Conservation (phyloP, 2,888 invertebrate species). For the Latrodectus hesperus region DNA sequence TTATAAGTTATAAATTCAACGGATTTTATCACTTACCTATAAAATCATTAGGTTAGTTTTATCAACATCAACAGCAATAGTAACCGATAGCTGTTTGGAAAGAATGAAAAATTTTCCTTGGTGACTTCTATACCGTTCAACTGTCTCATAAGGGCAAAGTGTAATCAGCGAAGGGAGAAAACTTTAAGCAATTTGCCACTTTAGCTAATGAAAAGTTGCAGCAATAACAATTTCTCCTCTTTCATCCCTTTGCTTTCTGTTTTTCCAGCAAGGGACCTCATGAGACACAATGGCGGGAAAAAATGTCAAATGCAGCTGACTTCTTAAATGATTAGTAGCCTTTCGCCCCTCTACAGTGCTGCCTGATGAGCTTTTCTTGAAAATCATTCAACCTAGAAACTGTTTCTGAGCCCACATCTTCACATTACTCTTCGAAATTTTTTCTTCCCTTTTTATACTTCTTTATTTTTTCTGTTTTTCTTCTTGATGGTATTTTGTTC, state of each 20-base stretch:
- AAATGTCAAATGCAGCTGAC: conserved; percentile 66
- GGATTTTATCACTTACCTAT: too few species aligned
- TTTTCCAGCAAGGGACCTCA: conserved; percentile 10
- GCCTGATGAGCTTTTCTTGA: conserved; percentile 52
- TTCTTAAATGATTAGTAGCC: conserved; percentile 65
- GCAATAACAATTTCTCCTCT: conserved; percentile 34
- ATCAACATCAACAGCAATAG: too few species aligned
- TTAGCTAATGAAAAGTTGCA: conserved; percentile 59
- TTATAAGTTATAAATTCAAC: too few species aligned
- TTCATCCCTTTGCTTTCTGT: conserved; percentile 7
- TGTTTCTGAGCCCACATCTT: conserved; percentile 56
- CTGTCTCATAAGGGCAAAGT: neutral
- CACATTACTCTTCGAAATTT: conserved; percentile 51
- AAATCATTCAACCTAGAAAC: conserved; percentile 61
- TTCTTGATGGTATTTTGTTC: conserved; percentile 34
- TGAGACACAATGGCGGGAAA: conserved; percentile 53
- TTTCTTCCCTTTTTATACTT: neutral
- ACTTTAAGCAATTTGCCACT: conserved; percentile 28
- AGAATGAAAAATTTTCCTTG: neutral
- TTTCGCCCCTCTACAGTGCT: conserved; percentile 36
- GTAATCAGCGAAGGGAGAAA: conserved; percentile 20
- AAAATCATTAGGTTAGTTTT: too few species aligned
- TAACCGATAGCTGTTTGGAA: neutral
- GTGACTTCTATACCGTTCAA: neutral
- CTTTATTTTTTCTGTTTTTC: neutral